phyloP scores from a whole-genome alignment of 1,140 invertebrate genomes.

The Drosophila obscura region DNA sequence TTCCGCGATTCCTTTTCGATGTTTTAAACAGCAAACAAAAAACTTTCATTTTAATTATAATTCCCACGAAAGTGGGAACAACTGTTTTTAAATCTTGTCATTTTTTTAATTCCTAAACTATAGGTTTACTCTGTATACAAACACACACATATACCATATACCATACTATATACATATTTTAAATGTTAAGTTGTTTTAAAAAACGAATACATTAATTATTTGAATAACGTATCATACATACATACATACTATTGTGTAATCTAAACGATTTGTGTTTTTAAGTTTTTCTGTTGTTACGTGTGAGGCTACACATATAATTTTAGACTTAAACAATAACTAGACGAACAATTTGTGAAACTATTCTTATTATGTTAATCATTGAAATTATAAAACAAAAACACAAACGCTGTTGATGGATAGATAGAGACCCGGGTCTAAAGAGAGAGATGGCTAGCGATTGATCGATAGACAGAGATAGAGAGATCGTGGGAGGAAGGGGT shows the following conservation, averaged over 20 bases:
- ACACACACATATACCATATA: conserved; percentile 19
- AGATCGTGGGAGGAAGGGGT: conserved; percentile 19
- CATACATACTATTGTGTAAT: conserved; percentile 27
- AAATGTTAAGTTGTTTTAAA: conserved; percentile 31
- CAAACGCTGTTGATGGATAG: conserved; percentile 54
- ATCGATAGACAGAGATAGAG: background rate
- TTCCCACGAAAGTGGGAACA: conserved; percentile 8
- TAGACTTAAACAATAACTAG: conserved; percentile 15
- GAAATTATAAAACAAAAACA: conserved; percentile 42
- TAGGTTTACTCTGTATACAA: conserved; percentile 16
- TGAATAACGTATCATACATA: conserved; percentile 26
- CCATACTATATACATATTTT: conserved; percentile 18
- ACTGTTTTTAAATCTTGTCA: conserved; percentile 59
- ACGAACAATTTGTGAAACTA: conserved; percentile 38
- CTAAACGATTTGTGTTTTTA: conserved; percentile 40
- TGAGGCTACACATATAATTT: conserved; percentile 50
- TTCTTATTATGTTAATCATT: conserved; percentile 43
- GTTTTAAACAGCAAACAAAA: conserved; percentile 37
- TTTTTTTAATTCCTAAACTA: conserved; percentile 35
- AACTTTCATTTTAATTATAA: conserved; percentile 5
- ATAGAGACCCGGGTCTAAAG: background rate
- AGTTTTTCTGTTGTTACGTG: conserved; percentile 57
- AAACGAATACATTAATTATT: conserved; percentile 16
- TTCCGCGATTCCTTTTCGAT: conserved; percentile 36
- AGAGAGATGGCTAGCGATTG: background rate